phyloP scores from a whole-genome alignment of 2,113 vertebrate species.

The Noctilio leporinus region DNA sequence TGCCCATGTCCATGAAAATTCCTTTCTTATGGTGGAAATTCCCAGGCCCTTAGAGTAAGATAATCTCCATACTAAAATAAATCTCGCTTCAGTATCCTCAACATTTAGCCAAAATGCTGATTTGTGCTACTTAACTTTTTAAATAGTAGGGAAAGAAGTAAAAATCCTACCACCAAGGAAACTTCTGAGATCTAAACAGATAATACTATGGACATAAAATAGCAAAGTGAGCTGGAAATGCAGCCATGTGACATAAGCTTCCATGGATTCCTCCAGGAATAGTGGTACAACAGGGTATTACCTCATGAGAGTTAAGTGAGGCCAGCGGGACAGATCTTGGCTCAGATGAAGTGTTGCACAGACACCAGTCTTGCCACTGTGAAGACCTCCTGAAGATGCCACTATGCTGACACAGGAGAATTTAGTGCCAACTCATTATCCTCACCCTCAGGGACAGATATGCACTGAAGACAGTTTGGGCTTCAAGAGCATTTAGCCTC shows the following conservation, averaged over 20 bases:
- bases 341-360: not conserved
- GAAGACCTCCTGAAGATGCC: no score
- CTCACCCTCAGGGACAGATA: not conserved
- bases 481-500: not conserved
- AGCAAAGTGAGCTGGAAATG: not conserved
- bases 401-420: no score
- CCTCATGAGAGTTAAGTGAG: not conserved
- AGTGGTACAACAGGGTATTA: not conserved
- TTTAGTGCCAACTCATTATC: not conserved
- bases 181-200: not conserved
- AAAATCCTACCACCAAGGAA: no score
- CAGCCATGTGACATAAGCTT: no score
- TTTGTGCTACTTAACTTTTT: not conserved
- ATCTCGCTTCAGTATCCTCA: not conserved
- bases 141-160: not conserved
- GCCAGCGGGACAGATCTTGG: not conserved
- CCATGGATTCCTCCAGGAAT: not conserved
- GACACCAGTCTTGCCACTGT: fast-evolving
- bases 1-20: no score
- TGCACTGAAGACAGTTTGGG: not conserved
- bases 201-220: not conserved
- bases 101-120: not conserved
- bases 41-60: not conserved
- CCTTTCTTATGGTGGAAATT: not conserved
- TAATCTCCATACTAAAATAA: not conserved